Evolutionary conservation across 2,797 vertebrate genomes (phyloP).

Genomic region (Siniperca undulata): DNA sequence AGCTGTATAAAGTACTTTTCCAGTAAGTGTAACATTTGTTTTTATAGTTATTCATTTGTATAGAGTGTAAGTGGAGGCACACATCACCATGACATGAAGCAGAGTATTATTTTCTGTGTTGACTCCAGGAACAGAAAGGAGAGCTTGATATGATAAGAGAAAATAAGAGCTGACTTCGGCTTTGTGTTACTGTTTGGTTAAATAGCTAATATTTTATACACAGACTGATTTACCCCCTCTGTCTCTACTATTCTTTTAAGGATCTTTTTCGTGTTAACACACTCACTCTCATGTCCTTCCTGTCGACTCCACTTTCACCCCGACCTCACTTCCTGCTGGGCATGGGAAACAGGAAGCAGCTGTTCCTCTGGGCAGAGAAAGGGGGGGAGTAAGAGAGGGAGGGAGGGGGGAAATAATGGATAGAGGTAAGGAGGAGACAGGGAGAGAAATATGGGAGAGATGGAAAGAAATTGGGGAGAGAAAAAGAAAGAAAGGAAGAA

Average conservation of each 20-base stretch:
- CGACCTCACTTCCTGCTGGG: conserved; percentile 73
- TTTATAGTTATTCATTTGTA: background rate
- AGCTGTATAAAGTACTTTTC: background rate
- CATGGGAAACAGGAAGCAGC: conserved; percentile 70
- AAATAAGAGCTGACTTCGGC: background rate
- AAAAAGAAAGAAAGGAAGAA: too few relatives aligned
- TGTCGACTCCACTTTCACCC: conserved; percentile 54
- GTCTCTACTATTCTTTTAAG: background rate
- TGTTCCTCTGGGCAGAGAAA: conserved; percentile 12
- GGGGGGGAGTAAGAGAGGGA: too few relatives aligned
- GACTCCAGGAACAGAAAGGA: background rate
- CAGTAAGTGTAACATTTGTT: background rate
- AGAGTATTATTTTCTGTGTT: background rate
- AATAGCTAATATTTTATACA: background rate
- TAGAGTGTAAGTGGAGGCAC: background rate
- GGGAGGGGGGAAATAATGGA: background rate
- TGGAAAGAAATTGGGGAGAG: background rate
- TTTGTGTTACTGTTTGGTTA: background rate
- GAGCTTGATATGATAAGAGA: background rate
- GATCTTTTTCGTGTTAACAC: conserved; percentile 24
- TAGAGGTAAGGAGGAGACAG: background rate
- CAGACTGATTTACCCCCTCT: background rate
- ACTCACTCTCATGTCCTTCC: conserved; percentile 40
- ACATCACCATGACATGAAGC: background rate
- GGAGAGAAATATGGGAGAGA: background rate